Evolutionary conservation across 1,140 invertebrate species (phyloP).

Genomic region (Anastrepha ludens): DNA sequence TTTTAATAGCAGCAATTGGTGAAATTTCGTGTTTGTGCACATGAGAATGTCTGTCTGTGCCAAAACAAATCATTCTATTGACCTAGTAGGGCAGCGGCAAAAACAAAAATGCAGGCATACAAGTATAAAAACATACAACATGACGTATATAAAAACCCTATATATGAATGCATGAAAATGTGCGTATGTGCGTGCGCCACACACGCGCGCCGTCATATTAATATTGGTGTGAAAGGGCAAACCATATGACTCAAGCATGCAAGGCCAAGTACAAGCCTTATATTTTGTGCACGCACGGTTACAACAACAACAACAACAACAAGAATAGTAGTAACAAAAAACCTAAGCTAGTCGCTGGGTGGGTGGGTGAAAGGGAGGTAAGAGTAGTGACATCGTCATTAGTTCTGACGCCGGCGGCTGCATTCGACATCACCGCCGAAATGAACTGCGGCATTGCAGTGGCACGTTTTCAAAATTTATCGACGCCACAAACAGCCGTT

Average conservation of each 20-base stretch:
- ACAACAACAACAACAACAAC: not conserved
- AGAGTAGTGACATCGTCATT: not conserved
- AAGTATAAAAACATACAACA: not conserved
- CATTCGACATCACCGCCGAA: not conserved
- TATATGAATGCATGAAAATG: not conserved
- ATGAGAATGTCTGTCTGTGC: not conserved
- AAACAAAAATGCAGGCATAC: too few species aligned
- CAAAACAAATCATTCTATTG: not conserved
- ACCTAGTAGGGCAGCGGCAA: not conserved
- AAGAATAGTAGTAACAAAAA: not conserved
- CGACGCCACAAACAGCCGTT: slow-evolving; percentile 9
- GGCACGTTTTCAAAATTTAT: slow-evolving; percentile 37
- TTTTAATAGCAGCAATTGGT: slow-evolving; percentile 30
- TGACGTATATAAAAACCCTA: not conserved
- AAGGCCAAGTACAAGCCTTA: too few species aligned
- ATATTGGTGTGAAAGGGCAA: too few species aligned
- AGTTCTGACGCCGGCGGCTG: not conserved
- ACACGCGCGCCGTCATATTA: not conserved
- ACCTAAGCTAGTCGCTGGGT: not conserved
- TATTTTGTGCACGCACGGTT: too few species aligned
- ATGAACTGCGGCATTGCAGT: not conserved
- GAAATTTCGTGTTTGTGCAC: not conserved
- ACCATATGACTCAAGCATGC: too few species aligned
- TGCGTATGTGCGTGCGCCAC: not conserved
- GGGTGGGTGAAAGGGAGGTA: not conserved